phyloP scores from a whole-genome alignment of 2,888 invertebrate species.

The Kryphioiulus occultus region DNA sequence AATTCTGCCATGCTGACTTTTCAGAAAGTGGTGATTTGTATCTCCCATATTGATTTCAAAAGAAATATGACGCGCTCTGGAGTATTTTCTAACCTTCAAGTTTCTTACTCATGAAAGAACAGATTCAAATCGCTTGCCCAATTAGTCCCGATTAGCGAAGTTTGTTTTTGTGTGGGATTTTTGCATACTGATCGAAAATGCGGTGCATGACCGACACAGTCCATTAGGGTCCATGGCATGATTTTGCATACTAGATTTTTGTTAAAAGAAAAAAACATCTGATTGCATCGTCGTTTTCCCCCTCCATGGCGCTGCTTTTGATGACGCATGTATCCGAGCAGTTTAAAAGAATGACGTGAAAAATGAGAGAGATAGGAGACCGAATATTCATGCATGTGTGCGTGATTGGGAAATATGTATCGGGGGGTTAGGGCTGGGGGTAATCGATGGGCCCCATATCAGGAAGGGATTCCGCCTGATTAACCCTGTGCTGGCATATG shows the following conservation, averaged over 20 bases:
- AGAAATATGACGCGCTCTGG: too few species aligned
- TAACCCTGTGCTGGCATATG: neutral
- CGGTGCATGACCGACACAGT: too few species aligned
- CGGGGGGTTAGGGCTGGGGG: neutral
- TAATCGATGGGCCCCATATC: slow-evolving; percentile 21
- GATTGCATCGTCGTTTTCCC: neutral
- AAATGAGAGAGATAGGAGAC: slow-evolving; percentile 17
- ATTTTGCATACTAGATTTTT: neutral
- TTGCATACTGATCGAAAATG: too few species aligned
- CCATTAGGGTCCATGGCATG: neutral
- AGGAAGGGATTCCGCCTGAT: slow-evolving; percentile 35
- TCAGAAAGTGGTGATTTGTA: too few species aligned
- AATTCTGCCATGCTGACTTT: too few species aligned
- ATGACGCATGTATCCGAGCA: neutral
- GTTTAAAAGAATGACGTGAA: slow-evolving; percentile 19
- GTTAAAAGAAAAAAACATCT: neutral
- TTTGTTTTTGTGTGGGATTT: too few species aligned
- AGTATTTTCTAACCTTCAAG: too few species aligned
- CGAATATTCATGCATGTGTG: neutral
- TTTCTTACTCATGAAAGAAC: too few species aligned
- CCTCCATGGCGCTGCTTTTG: neutral
- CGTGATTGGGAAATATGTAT: slow-evolving; percentile 11
- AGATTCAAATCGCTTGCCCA: too few species aligned
- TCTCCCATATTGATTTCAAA: too few species aligned
- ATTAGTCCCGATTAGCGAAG: too few species aligned